These are phyloP conservation scores for Myopa tessellatipennis DNA, from an alignment of 2,888 invertebrate species.

Conservation along the genomic window DNA sequence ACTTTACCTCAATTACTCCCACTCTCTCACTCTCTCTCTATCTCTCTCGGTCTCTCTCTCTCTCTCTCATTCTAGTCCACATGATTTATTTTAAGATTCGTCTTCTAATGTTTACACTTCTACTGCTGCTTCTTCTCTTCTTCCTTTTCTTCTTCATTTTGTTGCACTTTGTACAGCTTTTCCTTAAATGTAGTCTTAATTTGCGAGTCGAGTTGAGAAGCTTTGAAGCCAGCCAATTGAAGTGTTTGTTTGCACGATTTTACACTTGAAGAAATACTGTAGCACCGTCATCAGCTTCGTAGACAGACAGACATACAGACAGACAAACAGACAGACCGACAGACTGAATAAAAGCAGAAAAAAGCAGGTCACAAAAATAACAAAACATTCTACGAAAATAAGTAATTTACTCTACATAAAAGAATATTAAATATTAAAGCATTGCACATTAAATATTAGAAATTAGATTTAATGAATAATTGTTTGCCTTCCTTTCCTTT, in stretches of 20 bases:
- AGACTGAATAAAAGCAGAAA: neutral
- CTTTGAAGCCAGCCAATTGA: conserved; percentile 59
- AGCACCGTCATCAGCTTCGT: conserved; percentile 47
- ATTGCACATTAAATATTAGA: too few species aligned
- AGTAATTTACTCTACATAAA: too few species aligned
- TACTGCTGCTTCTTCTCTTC: neutral
- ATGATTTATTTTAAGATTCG: neutral
- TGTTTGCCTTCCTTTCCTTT: too few species aligned
- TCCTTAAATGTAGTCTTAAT: neutral
- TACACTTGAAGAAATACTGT: conserved; percentile 61
- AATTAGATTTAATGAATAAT: too few species aligned
- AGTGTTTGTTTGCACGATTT: conserved; percentile 62
- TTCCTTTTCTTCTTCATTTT: neutral
- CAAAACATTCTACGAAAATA: too few species aligned
- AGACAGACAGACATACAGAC: neutral
- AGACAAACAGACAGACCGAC: neutral
- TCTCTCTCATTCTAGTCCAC: too few species aligned
- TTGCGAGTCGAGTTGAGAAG: neutral
- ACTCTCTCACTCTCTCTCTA: neutral
- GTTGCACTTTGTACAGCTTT: neutral
- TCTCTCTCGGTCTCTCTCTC: neutral
- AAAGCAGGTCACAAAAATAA: too few species aligned
- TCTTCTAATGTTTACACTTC: too few species aligned
- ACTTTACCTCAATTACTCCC: neutral
- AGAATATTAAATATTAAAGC: too few species aligned